phyloP scores from a whole-genome alignment of 2,113 vertebrate species.

The Pygoscelis antarcticus region DNA sequence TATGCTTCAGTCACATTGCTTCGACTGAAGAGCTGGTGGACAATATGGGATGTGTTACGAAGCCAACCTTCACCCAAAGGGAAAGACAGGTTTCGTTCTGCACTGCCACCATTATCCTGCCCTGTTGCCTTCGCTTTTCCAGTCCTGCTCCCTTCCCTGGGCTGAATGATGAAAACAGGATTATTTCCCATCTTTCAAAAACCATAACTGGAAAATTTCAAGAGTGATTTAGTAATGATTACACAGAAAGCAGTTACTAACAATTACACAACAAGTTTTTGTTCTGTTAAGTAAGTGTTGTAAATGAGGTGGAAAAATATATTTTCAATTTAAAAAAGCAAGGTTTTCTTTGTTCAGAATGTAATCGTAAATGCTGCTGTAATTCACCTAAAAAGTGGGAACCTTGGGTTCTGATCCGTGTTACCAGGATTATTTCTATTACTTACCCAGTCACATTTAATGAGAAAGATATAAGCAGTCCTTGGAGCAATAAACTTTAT shows the following conservation, averaged over 20 bases:
- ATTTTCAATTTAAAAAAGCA: not conserved
- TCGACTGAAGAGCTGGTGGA: not conserved
- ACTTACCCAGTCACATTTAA: not conserved
- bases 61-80: not conserved
- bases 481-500: not conserved
- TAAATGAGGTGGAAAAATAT: not conserved
- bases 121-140: not conserved
- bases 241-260: fast-evolving
- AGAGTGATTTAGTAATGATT: not conserved
- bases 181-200: not conserved
- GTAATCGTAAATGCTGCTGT: not conserved
- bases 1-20: fast-evolving
- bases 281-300: not conserved
- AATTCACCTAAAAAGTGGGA: not conserved
- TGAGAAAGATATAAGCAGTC: not conserved
- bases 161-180: not conserved
- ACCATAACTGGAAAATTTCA: not conserved
- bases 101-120: fast-evolving
- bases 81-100: not conserved
- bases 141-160: not conserved
- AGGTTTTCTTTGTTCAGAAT: not conserved
- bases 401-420: not conserved
- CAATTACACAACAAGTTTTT: fast-evolving
- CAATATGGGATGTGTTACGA: not conserved
- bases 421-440: not conserved